Evolutionary conservation across 1,140 invertebrate species (phyloP).

Genomic region (Lycorma delicatula): DNA sequence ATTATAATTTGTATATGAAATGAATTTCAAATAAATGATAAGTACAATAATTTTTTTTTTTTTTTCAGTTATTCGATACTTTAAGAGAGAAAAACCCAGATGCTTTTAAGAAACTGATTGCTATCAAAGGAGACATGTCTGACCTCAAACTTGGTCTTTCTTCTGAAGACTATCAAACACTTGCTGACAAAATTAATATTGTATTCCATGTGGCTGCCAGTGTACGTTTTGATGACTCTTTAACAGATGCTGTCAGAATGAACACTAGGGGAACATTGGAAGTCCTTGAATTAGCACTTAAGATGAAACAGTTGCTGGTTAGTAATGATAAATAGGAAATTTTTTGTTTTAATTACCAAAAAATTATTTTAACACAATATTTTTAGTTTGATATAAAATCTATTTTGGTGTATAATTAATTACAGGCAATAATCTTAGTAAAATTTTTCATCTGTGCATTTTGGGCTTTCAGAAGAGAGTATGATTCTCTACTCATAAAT

Average conservation of each 20-base stretch:
- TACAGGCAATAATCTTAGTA: too few relatives aligned
- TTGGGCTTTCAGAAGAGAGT: too few relatives aligned
- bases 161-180: constrained; percentile 48
- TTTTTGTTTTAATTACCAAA: too few relatives aligned
- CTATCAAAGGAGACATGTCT: constrained; percentile 48
- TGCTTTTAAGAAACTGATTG: constrained; percentile 50
- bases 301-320: constrained; percentile 43
- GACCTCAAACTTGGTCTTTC: constrained; percentile 42
- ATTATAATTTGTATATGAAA: too few relatives aligned
- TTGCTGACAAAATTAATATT: constrained; percentile 65
- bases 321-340: too few relatives aligned
- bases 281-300: constrained; percentile 40
- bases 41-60: too few relatives aligned
- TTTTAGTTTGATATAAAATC: too few relatives aligned
- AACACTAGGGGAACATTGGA: constrained; percentile 56
- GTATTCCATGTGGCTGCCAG: constrained; percentile 59
- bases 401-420: too few relatives aligned
- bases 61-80: constrained; percentile 46
- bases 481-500: too few relatives aligned
- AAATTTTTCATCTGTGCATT: too few relatives aligned
- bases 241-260: constrained; percentile 50
- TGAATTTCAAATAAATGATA: too few relatives aligned
- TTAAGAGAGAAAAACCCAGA: constrained; percentile 47
- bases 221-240: constrained; percentile 54
- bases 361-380: too few relatives aligned